phyloP scores from a whole-genome alignment of 2,797 vertebrate species.

The Chiloscyllium punctatum region DNA sequence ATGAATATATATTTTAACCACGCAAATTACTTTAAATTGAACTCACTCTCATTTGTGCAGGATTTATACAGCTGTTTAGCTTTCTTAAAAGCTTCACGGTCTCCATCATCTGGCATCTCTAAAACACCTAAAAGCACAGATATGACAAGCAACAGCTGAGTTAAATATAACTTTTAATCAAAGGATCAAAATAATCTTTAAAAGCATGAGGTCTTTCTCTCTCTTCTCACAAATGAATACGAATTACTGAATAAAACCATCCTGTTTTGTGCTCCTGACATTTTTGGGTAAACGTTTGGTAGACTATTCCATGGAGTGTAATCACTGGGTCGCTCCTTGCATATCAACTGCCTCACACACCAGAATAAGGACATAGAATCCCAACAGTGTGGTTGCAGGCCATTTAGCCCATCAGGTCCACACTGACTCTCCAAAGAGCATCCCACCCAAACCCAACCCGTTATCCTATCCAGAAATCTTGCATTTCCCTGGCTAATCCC shows the following conservation, averaged over 20 bases:
- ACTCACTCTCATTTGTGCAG: slow-evolving; percentile 93
- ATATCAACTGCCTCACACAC: neutral
- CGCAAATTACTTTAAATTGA: neutral
- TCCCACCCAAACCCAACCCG: too few relatives aligned
- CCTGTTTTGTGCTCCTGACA: neutral
- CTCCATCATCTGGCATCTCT: slow-evolving; percentile 63
- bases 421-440: too few relatives aligned
- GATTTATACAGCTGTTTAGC: slow-evolving; percentile 85
- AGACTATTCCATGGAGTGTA: neutral
- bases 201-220: too few relatives aligned
- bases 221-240: neutral
- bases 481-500: too few relatives aligned
- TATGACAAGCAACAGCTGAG: neutral
- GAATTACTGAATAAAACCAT: neutral
- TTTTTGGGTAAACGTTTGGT: neutral
- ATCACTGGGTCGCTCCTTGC: neutral
- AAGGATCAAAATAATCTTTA: neutral
- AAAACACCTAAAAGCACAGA: slow-evolving; percentile 67
- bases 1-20: neutral
- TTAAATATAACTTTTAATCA: neutral
- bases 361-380: neutral
- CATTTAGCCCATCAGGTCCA: too few relatives aligned
- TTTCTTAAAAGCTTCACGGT: slow-evolving; percentile 83
- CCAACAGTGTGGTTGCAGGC: too few relatives aligned
- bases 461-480: too few relatives aligned